These are phyloP conservation scores for Trachythela sp. DNA, from an alignment of 64 coral and sea anemone genomes.

Conservation along the genomic window DNA sequence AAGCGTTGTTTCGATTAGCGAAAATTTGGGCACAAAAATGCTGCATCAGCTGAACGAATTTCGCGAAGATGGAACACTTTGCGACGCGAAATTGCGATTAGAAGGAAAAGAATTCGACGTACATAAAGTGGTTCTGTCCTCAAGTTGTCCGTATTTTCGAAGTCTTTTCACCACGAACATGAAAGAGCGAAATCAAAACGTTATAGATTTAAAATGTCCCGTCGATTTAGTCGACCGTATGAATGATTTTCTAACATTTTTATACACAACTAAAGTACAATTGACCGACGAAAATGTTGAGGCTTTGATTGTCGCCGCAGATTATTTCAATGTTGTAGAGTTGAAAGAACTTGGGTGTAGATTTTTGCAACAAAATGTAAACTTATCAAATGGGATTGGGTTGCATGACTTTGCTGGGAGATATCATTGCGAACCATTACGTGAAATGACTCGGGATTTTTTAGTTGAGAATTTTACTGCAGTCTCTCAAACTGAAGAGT, in stretches of 20 bases:
- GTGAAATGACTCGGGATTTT: constrained; percentile 5
- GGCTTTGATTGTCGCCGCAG: neutral
- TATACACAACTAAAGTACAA: neutral
- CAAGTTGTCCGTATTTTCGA: neutral
- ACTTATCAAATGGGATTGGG: neutral
- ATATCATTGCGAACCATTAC: constrained; percentile 18
- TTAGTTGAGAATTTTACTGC: neutral
- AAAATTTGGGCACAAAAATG: neutral
- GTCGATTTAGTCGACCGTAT: neutral
- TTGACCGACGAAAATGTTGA: neutral
- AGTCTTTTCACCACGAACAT: constrained; percentile 11
- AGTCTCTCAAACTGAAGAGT: neutral
- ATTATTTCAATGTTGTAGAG: neutral
- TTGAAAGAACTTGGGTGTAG: neutral
- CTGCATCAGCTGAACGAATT: constrained; percentile 13
- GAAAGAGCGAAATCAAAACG: constrained; percentile 9
- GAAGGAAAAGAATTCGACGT: neutral
- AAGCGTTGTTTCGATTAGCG: neutral
- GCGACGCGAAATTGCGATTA: constrained; percentile 16
- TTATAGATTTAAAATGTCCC: neutral
- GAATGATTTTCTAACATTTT: constrained; percentile 17
- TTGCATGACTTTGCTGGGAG: neutral
- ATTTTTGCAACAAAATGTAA: neutral
- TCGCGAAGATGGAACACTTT: neutral
- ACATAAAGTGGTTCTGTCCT: neutral